Evolutionary conservation across 64 coral and sea anemone species (phyloP), one percentile per base, ranked within the genome.

Genomic region (Actinia equina): DNA sequence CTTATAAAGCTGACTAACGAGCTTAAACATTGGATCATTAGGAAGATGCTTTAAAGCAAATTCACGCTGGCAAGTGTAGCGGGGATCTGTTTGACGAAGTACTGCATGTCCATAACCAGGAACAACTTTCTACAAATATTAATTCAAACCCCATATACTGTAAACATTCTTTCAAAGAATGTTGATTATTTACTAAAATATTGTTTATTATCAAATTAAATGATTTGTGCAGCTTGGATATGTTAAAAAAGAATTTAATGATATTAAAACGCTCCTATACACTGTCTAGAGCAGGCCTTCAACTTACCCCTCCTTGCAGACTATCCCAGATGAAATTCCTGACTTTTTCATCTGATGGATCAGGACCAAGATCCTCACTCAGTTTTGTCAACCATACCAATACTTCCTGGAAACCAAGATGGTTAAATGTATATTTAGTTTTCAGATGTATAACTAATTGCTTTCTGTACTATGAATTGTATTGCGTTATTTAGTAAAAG

Each of bases 81-180:
- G 85, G 42, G 96, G 96, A 49, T 98, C 96, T 45, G 96, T 98
- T 83, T 84, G 89, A 16, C 96, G 84, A 12, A 98, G 82, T 42
- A 98, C 96, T 43, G 96, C 96, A 86, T 98, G 96, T 3, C 96
- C 96, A 88, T 88, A 98, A 41, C 96, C 96, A 80, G 96, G 96
- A 64, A 98, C 93, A 44, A 98, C 96, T 92, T 98, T 85, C 78
- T 91, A 71, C 67, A 55, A 49, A 49, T 57, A 57, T 1, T 57
- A 57, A 57, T 12, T 57, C 55, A 57, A 57, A 49, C 46, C 4
- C 4, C 46, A 49, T 49, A 6, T 49, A 49, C 46, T 8, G 7
- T 49, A 49, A 6, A 49, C 46, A 6, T 49, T 49, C 46, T 49
- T 49, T 49, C 46, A 4, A 37, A 37, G 30, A 37, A 49, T 49